phyloP scores from a whole-genome alignment of 2,113 vertebrate species.

The Ctenomys sociabilis region DNA sequence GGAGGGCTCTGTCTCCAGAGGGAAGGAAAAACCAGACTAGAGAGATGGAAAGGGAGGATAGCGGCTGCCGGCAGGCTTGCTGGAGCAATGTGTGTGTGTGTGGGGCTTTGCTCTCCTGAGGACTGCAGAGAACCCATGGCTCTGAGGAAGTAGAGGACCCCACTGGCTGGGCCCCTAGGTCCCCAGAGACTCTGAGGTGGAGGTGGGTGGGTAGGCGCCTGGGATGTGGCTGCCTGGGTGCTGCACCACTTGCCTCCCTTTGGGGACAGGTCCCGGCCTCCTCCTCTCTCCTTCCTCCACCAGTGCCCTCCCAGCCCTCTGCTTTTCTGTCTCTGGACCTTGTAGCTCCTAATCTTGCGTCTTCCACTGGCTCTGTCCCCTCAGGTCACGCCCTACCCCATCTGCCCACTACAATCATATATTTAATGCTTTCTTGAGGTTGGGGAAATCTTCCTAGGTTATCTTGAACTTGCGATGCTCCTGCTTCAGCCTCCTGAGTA shows the following conservation, averaged over 20 bases:
- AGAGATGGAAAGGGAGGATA: not conserved
- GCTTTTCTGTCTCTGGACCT: not conserved
- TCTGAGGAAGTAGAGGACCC: not conserved
- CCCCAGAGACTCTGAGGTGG: not conserved
- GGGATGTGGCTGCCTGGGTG: not conserved
- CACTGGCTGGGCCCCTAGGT: not conserved
- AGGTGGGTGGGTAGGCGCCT: not conserved
- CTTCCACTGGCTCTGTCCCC: not conserved
- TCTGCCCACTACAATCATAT: not conserved
- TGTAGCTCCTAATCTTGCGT: not conserved
- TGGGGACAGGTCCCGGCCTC: not conserved
- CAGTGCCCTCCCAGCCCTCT: not conserved
- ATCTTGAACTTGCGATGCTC: not conserved
- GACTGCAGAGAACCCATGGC: not conserved
- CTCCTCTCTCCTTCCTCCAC: not conserved
- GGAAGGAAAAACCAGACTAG: not conserved
- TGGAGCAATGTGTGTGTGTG: not conserved
- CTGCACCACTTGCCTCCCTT: not conserved
- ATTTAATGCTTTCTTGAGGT: not conserved
- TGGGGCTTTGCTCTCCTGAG: not conserved
- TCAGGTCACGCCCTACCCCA: not conserved
- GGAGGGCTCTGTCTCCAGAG: not conserved
- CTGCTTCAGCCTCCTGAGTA: not conserved
- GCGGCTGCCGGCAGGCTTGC: not conserved
- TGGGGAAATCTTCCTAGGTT: not conserved